phyloP scores from a whole-genome alignment of 2,113 vertebrate genomes.

The Antennarius striatus region DNA sequence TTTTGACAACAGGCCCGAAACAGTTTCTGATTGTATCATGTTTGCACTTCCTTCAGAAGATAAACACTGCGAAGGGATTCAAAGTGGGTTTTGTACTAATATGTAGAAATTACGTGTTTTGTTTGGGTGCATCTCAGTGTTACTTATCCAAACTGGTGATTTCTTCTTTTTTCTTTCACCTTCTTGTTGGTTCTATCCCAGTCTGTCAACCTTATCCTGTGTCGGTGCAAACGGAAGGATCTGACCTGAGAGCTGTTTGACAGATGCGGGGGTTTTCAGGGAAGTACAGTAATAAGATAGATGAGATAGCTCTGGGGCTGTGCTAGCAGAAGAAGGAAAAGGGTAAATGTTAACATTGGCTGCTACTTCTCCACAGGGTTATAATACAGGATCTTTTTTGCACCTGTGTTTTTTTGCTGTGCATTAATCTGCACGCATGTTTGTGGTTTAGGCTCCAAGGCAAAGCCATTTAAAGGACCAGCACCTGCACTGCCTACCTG shows the following conservation, averaged over 20 bases:
- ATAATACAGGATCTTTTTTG: not conserved
- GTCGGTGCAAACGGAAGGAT: too few relatives aligned
- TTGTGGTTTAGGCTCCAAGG: conserved; percentile 3
- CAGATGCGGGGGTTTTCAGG: not conserved
- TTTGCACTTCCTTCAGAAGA: conserved; percentile 11
- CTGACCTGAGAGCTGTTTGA: too few relatives aligned
- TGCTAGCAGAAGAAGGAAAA: conserved; percentile 13
- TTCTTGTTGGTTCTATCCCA: too few relatives aligned
- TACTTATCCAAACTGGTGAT: too few relatives aligned
- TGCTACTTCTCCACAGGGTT: too few relatives aligned
- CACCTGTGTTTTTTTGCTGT: not conserved
- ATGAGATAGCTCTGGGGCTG: conserved; percentile 25
- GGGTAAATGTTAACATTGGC: conserved; percentile 14
- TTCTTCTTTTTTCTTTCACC: too few relatives aligned
- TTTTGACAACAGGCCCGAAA: conserved; percentile 32
- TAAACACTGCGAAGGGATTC: conserved; percentile 9
- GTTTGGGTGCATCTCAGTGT: too few relatives aligned
- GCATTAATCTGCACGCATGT: not conserved
- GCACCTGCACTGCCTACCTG: conserved; percentile 2
- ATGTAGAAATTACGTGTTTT: too few relatives aligned
- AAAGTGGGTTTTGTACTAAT: not conserved
- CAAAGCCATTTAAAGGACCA: conserved; percentile 8
- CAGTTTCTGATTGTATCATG: conserved; percentile 31
- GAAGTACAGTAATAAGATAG: not conserved
- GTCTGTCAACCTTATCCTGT: too few relatives aligned